Base-by-base conservation (phyloP, 2,888 invertebrate species). In the Eueremaeus valkanovi region DNA sequence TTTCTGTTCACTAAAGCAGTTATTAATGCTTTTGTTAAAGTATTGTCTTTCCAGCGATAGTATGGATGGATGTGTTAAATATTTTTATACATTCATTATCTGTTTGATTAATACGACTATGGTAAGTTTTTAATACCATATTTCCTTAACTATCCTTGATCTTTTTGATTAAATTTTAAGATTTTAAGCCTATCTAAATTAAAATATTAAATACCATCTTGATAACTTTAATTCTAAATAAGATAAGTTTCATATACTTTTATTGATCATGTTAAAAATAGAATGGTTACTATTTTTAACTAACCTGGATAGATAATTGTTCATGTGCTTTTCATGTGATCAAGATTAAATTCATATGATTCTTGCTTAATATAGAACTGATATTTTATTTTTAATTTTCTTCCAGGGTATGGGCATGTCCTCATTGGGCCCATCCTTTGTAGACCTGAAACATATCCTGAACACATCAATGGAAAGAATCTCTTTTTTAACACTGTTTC, bases 381-480 rank as follows among this genome's bases (percentile, higher is more conserved):
- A 21, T 40, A 21, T 51, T 45, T 45, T 13, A 51, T 6, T 51
- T 21, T 21, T 61, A 3, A 16, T 61, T 8, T 24, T 18, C 5
- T 27, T 29, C 11, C 63, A 68, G 68, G 68, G 42, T 36, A 68
- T 68, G 42, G 21, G 42, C 3, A 3, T 33, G 3, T 40, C 68
- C 21, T 68, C 40, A 6, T 68, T 42, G 21, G 68, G 68, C 0
- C 40, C 68, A 18, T 21, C 68, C 18, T 42, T 68, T 13, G 68
- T 68, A 3, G 68, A 68, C 27, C 21, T 68, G 27, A 68, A 68
- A 24, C 24, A 40, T 21, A 21, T 68, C 1, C 21, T 42, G 24
- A 24, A 68, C 27, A 68, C 68, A 24, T 24, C 68, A 42, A 68
- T 68, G 40, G 68, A 68, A 13, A 68, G 21, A 11, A 68, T 68